phyloP scores from a whole-genome alignment of 1,140 invertebrate species.

The Capitella teleta region DNA sequence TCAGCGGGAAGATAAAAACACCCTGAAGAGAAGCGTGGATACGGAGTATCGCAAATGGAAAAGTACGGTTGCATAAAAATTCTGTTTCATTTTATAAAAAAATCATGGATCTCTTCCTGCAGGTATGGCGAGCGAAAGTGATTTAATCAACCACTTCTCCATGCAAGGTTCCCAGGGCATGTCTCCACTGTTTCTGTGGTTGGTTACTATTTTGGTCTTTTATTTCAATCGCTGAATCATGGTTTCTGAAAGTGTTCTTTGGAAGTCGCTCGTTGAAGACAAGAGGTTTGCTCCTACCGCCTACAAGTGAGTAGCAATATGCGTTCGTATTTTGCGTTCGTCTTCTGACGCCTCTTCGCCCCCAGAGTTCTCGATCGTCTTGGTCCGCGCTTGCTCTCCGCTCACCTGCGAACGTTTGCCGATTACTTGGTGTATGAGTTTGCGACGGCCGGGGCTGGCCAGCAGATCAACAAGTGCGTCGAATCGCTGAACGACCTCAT shows the following conservation, averaged over 20 bases:
- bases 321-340: too few species aligned
- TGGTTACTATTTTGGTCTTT: slow-evolving; percentile 5
- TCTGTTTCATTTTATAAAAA: not conserved
- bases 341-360: too few species aligned
- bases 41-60: slow-evolving; percentile 86
- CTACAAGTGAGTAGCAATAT: slow-evolving; percentile 69
- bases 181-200: slow-evolving; percentile 64
- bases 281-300: slow-evolving; percentile 83
- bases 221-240: not conserved
- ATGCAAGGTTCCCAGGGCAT: slow-evolving; percentile 61
- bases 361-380: slow-evolving; percentile 82
- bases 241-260: slow-evolving; percentile 32
- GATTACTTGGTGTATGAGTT: slow-evolving; percentile 65
- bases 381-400: slow-evolving; percentile 75
- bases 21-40: slow-evolving; percentile 53
- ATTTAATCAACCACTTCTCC: slow-evolving; percentile 89
- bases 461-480: slow-evolving; percentile 51
- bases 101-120: slow-evolving; percentile 8
- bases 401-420: slow-evolving; percentile 84
- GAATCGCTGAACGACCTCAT: slow-evolving; percentile 93
- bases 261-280: slow-evolving; percentile 91
- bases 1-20: slow-evolving; percentile 72
- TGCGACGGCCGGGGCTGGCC: not conserved
- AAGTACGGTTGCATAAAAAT: slow-evolving; percentile 43
- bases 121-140: slow-evolving; percentile 88